These are phyloP conservation scores for Girardia tigrina DNA, from an alignment of 2,888 invertebrate species.

Conservation along the genomic window DNA sequence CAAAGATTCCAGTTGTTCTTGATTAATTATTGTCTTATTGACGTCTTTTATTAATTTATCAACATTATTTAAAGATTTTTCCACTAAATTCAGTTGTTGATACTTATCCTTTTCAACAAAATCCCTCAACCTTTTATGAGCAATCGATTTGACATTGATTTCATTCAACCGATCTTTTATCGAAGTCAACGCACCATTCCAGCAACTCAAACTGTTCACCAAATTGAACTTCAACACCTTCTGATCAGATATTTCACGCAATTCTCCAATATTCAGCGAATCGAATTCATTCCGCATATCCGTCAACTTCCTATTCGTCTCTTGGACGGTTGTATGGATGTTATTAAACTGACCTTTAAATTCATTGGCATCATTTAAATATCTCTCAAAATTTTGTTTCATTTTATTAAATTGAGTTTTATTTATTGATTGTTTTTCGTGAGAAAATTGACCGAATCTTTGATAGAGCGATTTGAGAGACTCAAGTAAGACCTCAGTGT, in stretches of 20 bases:
- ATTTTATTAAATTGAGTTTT: not conserved
- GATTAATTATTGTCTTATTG: not conserved
- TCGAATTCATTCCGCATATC: not conserved
- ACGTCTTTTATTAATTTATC: not conserved
- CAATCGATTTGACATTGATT: not conserved
- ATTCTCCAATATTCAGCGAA: not conserved
- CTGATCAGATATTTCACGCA: not conserved
- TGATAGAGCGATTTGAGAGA: not conserved
- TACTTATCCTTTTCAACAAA: not conserved
- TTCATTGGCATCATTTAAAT: not conserved
- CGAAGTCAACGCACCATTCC: not conserved
- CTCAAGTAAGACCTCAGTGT: not conserved
- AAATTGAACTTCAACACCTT: not conserved
- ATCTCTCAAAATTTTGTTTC: not conserved
- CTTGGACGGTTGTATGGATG: not conserved
- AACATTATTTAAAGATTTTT: not conserved
- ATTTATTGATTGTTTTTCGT: not conserved
- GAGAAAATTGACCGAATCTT: not conserved
- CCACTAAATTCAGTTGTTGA: not conserved
- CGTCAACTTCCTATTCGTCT: not conserved
- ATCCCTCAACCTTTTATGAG: not conserved
- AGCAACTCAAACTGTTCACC: not conserved
- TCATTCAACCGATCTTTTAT: not conserved
- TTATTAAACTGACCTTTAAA: not conserved
- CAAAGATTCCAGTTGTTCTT: not conserved